Evolutionary conservation across 2,888 invertebrate genomes (phyloP).

Genomic region (Siphlonurus alternatus): DNA sequence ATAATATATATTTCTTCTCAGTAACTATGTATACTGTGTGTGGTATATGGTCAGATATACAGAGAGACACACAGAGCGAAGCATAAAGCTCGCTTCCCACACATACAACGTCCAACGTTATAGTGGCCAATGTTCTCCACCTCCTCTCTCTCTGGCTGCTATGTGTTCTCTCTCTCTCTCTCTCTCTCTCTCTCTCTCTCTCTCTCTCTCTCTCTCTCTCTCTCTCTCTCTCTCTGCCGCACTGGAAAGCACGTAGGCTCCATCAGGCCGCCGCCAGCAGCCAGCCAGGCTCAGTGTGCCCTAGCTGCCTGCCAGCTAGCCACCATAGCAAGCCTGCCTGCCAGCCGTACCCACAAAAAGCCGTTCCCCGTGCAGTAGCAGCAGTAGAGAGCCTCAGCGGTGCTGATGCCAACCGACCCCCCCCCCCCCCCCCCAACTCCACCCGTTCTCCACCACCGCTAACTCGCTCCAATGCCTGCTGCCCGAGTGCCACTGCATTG

Average conservation of each 20-base stretch:
- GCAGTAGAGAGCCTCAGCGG: neutral
- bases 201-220: constrained; percentile 4
- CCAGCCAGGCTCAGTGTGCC: neutral
- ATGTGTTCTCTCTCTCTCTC: too few relatives aligned
- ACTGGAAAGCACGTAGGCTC: neutral
- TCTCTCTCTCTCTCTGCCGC: constrained; percentile 3
- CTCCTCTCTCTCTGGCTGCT: neutral
- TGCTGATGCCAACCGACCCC: neutral
- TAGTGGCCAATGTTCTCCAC: neutral
- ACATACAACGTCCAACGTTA: neutral
- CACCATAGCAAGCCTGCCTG: neutral
- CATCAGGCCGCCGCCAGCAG: neutral
- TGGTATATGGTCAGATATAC: neutral
- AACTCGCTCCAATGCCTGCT: neutral
- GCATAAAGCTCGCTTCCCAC: neutral
- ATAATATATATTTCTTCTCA: too few relatives aligned
- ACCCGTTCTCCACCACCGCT: neutral
- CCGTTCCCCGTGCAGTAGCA: too few relatives aligned
- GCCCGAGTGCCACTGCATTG: too few relatives aligned
- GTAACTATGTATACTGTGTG: neutral
- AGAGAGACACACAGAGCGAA: neutral
- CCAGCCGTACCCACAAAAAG: neutral
- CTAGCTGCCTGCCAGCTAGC: neutral
- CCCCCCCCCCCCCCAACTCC: neutral
- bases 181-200: constrained; percentile 1